Conservation (phyloP, 2,888 invertebrate genomes). For the Rhingia rostrata region DNA sequence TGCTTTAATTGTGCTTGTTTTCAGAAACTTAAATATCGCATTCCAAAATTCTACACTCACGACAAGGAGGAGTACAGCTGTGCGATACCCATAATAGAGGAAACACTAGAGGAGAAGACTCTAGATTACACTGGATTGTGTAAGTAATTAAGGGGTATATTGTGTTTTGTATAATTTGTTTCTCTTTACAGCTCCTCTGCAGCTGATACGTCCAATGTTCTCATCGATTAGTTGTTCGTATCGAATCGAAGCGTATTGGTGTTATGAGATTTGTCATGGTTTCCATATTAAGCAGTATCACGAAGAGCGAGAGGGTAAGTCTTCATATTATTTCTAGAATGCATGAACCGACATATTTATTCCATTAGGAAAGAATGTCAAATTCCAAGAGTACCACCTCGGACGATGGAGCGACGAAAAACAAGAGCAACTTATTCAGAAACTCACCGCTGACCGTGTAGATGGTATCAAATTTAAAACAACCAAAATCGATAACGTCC, state of each 20-base stretch:
- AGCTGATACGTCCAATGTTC: slow-evolving; percentile 90
- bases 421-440: slow-evolving; percentile 85
- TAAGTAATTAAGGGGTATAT: slow-evolving; percentile 63
- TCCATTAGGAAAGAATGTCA: slow-evolving; percentile 87
- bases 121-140: slow-evolving; percentile 78
- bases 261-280: slow-evolving; percentile 98
- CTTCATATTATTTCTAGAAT: not conserved
- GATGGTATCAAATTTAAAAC: slow-evolving; percentile 85
- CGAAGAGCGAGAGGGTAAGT: slow-evolving; percentile 92
- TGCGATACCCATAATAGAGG: slow-evolving; percentile 87
- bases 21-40: slow-evolving; percentile 77
- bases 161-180: not conserved
- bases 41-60: slow-evolving; percentile 84
- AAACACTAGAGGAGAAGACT: slow-evolving; percentile 81
- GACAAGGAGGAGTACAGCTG: slow-evolving; percentile 94
- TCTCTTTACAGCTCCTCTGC: slow-evolving; percentile 86
- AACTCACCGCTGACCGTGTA: slow-evolving; percentile 84
- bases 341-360: not conserved
- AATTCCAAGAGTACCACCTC: slow-evolving; percentile 92
- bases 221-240: slow-evolving; percentile 92
- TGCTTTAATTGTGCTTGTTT: not conserved
- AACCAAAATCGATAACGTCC: slow-evolving; percentile 93
- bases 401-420: slow-evolving; percentile 90
- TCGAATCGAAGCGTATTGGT: slow-evolving; percentile 95
- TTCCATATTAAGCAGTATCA: slow-evolving; percentile 96